Evolutionary conservation across 2,797 vertebrate species (phyloP).

Genomic region (Macroramphosus scolopax): DNA sequence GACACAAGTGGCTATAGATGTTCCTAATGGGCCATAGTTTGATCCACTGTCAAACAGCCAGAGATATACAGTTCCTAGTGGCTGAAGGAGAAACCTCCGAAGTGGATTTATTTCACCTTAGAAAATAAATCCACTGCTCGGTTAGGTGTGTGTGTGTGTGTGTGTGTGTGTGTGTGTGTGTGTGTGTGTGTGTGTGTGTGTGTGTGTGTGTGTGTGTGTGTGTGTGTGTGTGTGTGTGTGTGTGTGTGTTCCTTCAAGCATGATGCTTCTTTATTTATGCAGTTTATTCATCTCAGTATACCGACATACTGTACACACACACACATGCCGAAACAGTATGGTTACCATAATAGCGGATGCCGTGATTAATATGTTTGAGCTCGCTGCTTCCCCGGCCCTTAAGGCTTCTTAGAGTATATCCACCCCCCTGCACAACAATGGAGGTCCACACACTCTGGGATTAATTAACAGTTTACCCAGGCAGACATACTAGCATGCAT

Average conservation of each 20-base stretch:
- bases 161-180: background rate
- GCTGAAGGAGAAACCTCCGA: too few species aligned
- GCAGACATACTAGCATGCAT: conserved; percentile 31
- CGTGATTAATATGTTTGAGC: conserved; percentile 54
- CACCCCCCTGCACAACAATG: conserved; percentile 1
- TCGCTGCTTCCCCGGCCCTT: conserved; percentile 10
- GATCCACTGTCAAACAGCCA: conserved; percentile 59
- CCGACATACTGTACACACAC: conserved; percentile 3
- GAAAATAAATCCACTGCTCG: conserved; percentile 35
- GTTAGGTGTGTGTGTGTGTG: background rate
- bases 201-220: too few species aligned
- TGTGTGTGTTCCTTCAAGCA: too few species aligned
- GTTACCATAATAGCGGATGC: conserved; percentile 16
- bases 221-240: too few species aligned
- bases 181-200: too few species aligned
- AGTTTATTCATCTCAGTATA: too few species aligned
- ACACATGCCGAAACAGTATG: too few species aligned
- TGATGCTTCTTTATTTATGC: too few species aligned
- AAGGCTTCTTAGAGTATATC: conserved; percentile 19
- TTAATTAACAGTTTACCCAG: conserved; percentile 58
- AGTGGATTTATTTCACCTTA: conserved; percentile 40
- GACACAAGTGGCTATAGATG: conserved; percentile 45
- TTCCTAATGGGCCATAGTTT: conserved; percentile 58
- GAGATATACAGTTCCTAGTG: conserved; percentile 57
- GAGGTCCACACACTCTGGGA: conserved; percentile 32